Evolutionary conservation across 2,113 vertebrate genomes (phyloP).

Genomic region (Protobothrops mucrosquamatus): DNA sequence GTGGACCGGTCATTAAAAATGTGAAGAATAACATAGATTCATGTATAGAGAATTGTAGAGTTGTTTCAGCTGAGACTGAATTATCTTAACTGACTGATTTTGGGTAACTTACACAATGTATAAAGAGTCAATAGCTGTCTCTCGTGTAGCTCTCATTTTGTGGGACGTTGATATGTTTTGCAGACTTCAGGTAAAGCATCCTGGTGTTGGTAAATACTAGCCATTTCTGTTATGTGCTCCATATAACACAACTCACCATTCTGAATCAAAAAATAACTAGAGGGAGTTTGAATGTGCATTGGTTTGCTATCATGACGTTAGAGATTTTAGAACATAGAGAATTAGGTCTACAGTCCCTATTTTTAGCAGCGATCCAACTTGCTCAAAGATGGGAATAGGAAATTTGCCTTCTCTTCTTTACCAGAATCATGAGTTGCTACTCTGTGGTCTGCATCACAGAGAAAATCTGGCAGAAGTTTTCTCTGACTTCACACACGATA

Average conservation of each 20-base stretch:
- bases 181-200: background rate
- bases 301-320: background rate
- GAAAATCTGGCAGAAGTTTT: no score
- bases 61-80: background rate
- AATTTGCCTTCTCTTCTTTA: background rate
- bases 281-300: background rate
- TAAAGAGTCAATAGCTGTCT: background rate
- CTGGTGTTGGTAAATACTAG: constrained; percentile 27
- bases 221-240: constrained; percentile 26
- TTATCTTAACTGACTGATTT: background rate
- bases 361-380: background rate
- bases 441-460: background rate
- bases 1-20: background rate
- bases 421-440: background rate
- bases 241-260: constrained; percentile 31
- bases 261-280: background rate
- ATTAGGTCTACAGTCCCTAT: background rate
- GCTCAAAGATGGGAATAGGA: background rate
- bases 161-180: background rate
- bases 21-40: background rate
- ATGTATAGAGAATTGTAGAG: background rate
- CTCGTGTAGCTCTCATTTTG: background rate
- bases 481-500: background rate
- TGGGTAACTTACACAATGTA: background rate
- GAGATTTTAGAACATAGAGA: background rate